Base-by-base conservation (phyloP, 2,888 invertebrate genomes). In the Tetranychus truncatus region DNA sequence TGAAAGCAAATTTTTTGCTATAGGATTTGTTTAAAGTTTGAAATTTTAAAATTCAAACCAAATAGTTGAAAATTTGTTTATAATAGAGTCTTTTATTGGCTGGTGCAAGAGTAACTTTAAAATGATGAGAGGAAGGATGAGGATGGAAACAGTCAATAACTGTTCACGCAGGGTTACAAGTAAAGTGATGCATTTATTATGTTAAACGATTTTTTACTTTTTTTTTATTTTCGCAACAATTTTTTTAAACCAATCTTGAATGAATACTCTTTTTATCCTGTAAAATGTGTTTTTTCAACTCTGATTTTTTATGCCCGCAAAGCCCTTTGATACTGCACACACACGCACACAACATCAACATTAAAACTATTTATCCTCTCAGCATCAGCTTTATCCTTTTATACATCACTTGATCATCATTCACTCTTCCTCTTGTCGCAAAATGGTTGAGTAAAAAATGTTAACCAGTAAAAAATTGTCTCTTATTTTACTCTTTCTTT, bases 391-490 rank as follows among this genome's bases (percentile, higher is more conserved):
- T 15, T 15, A 15, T 15, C 55, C 15, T 55, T 55, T 55, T 9
- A 55, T 55, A 55, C 55, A 55, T 55, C 55, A 55, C 15, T 15
- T 15, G 7, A 55, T 55, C 55, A 55, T 55, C 55, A 5, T 55
- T 55, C 55, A 15, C 55, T 55, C 55, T 55, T 15, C 4, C 55
- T 55, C 55, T 55, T 34, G 34, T 34, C 34, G 34, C 34, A 34
- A 34, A 34, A 34, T 34, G 5, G 34, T 34, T 5, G 34, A 34
- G 7, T 15, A 55, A 55, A 15, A 55, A 15, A 15, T 55, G 9
- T 55, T 55, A 55, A 55, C 55, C 55, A 55, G 55, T 55, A 55
- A 55, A 55, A 55, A 55, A 55, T 55, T 55, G 55, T 55, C 55
- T 55, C 55, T 15, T 55, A 9, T 55, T 55, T 55, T 15, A 55